Base-by-base conservation (phyloP, 1,140 invertebrate genomes). In the Polypedilum vanderplanki region DNA sequence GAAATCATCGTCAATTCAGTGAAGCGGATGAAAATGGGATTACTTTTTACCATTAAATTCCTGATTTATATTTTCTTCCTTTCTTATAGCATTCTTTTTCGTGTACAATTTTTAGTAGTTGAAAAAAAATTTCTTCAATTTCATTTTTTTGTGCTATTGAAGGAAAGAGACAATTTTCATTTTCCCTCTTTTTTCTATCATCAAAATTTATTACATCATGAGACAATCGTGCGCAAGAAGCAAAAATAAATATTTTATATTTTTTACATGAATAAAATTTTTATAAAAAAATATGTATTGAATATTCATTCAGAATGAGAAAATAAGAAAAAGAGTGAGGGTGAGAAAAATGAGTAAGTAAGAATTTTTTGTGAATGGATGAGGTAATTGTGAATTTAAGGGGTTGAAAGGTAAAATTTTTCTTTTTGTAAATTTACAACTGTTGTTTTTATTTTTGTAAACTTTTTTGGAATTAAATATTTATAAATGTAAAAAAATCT, bases 151-250 rank as follows among this genome's bases (percentile, higher is more conserved):
- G 5, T 33, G 1, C 24, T 3, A 33, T 33, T 33, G 24, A 67
- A 67, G 65, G 17, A 7, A 33, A 3, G 24, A 33, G 24, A 33
- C 24, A 33, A 33, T 18, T 70, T 70, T 70, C 10, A 33, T 3
- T 33, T 20, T 70, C 20, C 20, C 65, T 17, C 65, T 70, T 8
- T 20, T 20, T 70, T 70, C 8, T 5, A 70, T 70, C 10, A 17
- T 57, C 10, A 15, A 17, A 12, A 57, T 17, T 70, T 70, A 57
- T 57, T 57, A 9, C n/a, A 18, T 70, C 18, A 70, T 70, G 65
- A 70, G 65, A 70, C 65, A 70, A 70, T 70, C 65, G 65, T 70
- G 65, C 65, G 65, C 65, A 70, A 70, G 20, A 70, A 70, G 65
- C 65, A 70, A 22, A 70, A 20, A 70, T 70, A 20, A 17, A 22